These are phyloP conservation scores for Sphaerodactylus townsendi DNA, from an alignment of 2,113 vertebrate species.

Conservation along the genomic window DNA sequence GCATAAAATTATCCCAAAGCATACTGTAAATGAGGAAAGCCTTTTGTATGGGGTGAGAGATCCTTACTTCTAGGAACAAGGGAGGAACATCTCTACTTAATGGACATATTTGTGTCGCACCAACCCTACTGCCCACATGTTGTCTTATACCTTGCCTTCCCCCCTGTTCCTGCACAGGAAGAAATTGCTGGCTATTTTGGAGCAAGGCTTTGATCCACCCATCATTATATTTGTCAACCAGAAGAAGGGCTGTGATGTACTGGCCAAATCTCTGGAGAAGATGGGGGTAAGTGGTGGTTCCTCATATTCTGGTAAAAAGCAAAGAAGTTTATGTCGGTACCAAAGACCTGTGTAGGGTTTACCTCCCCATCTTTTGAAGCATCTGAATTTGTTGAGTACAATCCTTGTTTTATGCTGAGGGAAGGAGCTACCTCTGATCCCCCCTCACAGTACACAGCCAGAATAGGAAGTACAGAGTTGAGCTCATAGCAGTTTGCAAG, in stretches of 20 bases:
- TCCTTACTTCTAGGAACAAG: neutral
- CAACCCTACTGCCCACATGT: rapidly evolving
- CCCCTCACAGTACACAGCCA: neutral
- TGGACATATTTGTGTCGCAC: rapidly evolving
- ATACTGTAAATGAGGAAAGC: neutral
- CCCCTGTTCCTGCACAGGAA: slow-evolving; percentile 77
- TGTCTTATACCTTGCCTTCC: slow-evolving; percentile 14
- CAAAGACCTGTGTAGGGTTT: neutral
- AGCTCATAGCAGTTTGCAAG: neutral
- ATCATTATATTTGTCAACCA: slow-evolving; percentile 99
- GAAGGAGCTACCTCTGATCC: neutral
- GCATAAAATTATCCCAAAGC: neutral
- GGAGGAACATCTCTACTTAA: neutral
- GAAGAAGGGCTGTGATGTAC: slow-evolving; percentile 96
- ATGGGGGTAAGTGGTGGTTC: slow-evolving; percentile 86
- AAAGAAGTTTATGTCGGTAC: neutral
- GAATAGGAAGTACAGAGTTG: neutral
- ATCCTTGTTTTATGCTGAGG: neutral
- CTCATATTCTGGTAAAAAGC: neutral
- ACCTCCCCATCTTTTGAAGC: neutral
- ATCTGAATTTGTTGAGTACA: neutral
- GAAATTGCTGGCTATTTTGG: slow-evolving; percentile 91
- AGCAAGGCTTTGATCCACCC: slow-evolving; percentile 93
- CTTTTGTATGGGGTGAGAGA: neutral
- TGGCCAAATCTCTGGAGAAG: slow-evolving; percentile 98